phyloP scores from a whole-genome alignment of 2,113 vertebrate species.

The Cinclus cinclus region DNA sequence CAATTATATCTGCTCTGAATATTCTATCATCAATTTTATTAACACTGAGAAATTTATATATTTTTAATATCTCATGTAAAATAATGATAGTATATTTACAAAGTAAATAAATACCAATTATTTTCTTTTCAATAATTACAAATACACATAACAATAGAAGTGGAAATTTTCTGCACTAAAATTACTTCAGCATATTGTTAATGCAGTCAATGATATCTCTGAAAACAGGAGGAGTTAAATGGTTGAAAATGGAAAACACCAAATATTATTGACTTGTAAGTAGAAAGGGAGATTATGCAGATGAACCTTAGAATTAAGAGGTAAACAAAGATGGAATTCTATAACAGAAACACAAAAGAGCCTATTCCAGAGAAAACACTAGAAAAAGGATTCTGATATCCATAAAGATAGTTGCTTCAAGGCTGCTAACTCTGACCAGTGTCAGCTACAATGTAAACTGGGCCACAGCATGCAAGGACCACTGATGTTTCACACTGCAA shows the following conservation, averaged over 20 bases:
- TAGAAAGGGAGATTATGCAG: background rate
- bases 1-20: background rate
- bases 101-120: background rate
- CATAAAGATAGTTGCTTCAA: background rate
- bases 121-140: background rate
- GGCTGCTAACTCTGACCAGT: background rate
- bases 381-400: background rate
- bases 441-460: background rate
- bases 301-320: background rate
- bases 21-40: background rate
- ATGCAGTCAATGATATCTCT: background rate
- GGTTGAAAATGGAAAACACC: background rate
- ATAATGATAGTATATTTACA: background rate
- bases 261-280: background rate
- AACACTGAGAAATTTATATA: background rate
- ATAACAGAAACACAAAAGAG: background rate
- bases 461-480: background rate
- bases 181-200: background rate
- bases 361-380: background rate
- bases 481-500: background rate
- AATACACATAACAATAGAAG: background rate
- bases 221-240: background rate
- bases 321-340: background rate
- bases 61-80: background rate
- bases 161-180: background rate